These are phyloP conservation scores for Tachina lurida DNA, from an alignment of 2,888 invertebrate species.

Conservation along the genomic window DNA sequence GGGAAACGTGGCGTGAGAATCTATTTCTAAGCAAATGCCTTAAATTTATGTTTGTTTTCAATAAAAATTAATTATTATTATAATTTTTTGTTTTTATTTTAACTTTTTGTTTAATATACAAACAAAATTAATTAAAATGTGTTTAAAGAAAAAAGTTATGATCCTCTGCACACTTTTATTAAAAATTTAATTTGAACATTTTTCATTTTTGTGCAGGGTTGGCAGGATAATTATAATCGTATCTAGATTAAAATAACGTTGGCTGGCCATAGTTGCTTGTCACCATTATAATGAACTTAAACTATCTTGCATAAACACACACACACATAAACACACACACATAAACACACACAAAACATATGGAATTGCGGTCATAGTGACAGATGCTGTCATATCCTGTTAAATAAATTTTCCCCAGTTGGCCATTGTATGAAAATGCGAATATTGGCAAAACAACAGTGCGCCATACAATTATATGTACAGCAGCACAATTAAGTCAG, in stretches of 20 bases:
- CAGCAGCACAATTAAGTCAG: too few relatives aligned
- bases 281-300: conserved; percentile 53
- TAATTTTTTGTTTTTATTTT: background rate
- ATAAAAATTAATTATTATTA: conserved; percentile 7
- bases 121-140: conserved; percentile 33
- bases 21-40: conserved; percentile 3
- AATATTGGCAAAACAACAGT: conserved; percentile 30
- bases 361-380: conserved; percentile 71
- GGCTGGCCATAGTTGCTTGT: conserved; percentile 54
- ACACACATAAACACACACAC: background rate
- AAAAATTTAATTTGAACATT: conserved; percentile 28
- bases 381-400: conserved; percentile 73
- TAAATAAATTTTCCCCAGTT: conserved; percentile 71
- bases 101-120: conserved; percentile 4
- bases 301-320: conserved; percentile 19
- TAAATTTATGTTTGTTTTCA: conserved; percentile 8
- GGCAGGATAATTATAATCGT: conserved; percentile 64
- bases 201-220: conserved; percentile 24
- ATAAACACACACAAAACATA: conserved; percentile 43
- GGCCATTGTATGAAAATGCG: conserved; percentile 46
- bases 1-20: conserved; percentile 65
- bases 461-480: conserved; percentile 10
- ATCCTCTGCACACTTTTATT: conserved; percentile 58
- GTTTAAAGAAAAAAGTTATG: conserved; percentile 42
- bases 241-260: conserved; percentile 69